These are phyloP conservation scores for Pelecanus crispus DNA, from an alignment of 2,113 vertebrate species.

Conservation along the genomic window DNA sequence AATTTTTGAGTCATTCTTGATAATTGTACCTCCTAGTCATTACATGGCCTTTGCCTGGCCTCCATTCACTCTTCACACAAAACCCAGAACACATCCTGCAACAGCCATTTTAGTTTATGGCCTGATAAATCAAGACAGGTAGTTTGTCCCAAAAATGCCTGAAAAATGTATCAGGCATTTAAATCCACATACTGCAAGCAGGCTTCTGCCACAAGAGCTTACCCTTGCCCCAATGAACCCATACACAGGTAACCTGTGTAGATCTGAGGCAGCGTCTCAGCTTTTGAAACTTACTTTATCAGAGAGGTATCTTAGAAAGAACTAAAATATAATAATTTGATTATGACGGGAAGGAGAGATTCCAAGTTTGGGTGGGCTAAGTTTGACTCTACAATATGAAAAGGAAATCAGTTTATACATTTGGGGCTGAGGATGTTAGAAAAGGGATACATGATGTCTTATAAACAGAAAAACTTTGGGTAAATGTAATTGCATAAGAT, in stretches of 20 bases:
- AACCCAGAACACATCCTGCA: background rate
- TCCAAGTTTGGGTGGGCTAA: background rate
- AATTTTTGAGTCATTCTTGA: background rate
- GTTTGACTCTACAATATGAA: background rate
- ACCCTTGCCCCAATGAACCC: accelerated
- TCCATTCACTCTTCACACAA: background rate
- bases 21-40: background rate
- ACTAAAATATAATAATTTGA: background rate
- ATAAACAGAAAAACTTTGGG: background rate
- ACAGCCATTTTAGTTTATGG: background rate
- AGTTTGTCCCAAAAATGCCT: background rate
- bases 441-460: background rate
- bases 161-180: background rate
- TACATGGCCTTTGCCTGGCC: background rate
- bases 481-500: background rate
- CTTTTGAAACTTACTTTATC: background rate
- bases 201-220: background rate
- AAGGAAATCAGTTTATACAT: background rate
- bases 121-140: background rate
- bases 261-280: accelerated
- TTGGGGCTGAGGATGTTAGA: background rate
- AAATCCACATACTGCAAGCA: background rate
- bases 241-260: background rate
- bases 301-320: background rate
- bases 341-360: background rate